These are phyloP conservation scores for Xestia c-nigrum DNA, from an alignment of 2,888 invertebrate genomes.

Conservation along the genomic window DNA sequence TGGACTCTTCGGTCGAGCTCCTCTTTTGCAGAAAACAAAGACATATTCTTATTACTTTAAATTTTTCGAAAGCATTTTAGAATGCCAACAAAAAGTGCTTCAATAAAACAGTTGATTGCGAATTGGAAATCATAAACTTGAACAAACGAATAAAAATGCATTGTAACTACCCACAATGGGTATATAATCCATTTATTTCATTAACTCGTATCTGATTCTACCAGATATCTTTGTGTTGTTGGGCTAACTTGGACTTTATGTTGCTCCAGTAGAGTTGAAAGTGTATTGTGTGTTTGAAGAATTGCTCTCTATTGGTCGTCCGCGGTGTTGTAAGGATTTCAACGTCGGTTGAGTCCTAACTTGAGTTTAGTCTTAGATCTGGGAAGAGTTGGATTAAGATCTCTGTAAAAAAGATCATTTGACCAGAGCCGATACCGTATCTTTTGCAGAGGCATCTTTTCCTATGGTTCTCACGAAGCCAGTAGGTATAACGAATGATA, in stretches of 20 bases:
- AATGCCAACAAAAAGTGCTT: background rate
- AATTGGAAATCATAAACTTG: slow-evolving; percentile 62
- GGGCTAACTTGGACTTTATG: slow-evolving; percentile 36
- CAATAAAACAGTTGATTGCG: slow-evolving; percentile 56
- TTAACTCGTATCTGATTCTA: slow-evolving; percentile 68
- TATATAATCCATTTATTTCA: slow-evolving; percentile 77
- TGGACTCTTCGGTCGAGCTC: too few species aligned
- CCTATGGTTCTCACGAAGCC: background rate
- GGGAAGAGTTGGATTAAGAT: slow-evolving; percentile 36
- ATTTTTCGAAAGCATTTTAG: too few species aligned
- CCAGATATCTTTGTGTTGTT: slow-evolving; percentile 17
- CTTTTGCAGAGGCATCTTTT: background rate
- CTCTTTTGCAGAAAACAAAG: too few species aligned
- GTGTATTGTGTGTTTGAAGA: slow-evolving; percentile 53
- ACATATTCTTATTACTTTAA: too few species aligned
- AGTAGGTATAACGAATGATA: background rate
- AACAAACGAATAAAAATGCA: slow-evolving; percentile 61
- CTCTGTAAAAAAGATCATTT: background rate
- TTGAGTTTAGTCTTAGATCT: slow-evolving; percentile 57
- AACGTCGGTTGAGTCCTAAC: slow-evolving; percentile 67
- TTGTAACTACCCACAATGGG: slow-evolving; percentile 66
- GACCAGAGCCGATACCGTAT: background rate
- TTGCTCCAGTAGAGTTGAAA: slow-evolving; percentile 22
- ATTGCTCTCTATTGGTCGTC: slow-evolving; percentile 68
- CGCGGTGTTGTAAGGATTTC: slow-evolving; percentile 74